phyloP scores from a whole-genome alignment of 92 coral and sea anemone species.

The Diadumene lineata region DNA sequence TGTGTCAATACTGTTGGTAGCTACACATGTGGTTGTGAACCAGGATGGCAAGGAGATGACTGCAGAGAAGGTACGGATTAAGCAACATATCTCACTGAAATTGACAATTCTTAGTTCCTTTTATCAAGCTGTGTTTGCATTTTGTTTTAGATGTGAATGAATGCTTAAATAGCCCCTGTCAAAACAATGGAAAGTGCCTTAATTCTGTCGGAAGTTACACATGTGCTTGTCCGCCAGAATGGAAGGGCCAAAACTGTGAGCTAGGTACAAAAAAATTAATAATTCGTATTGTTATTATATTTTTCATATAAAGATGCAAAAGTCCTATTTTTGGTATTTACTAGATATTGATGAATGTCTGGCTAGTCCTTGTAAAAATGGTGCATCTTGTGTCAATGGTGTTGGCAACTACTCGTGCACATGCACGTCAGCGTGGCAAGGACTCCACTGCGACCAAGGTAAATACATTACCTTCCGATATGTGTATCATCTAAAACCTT shows the following conservation, averaged over 20 bases:
- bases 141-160: constrained; percentile 28
- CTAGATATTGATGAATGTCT: neutral
- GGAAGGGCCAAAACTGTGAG: neutral
- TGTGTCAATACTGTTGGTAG: constrained; percentile 30
- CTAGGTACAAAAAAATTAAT: too few relatives aligned
- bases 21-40: constrained; percentile 27
- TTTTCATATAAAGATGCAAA: too few relatives aligned
- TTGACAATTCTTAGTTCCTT: too few relatives aligned
- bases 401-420: neutral
- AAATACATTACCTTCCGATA: neutral
- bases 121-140: too few relatives aligned
- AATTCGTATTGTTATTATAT: too few relatives aligned
- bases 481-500: too few relatives aligned
- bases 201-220: constrained; percentile 32
- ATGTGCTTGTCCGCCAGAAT: constrained; percentile 32
- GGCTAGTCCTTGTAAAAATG: neutral
- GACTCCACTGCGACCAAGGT: too few relatives aligned
- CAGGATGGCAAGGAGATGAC: constrained; percentile 27
- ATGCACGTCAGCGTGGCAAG: too few relatives aligned
- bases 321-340: too few relatives aligned
- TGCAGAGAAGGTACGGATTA: constrained; percentile 13
- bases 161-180: constrained; percentile 34
- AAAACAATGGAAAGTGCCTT: constrained; percentile 38
- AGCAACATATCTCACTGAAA: too few relatives aligned
- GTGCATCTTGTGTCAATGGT: neutral